phyloP scores from a whole-genome alignment of 1,140 invertebrate genomes.

The Achatina immaculata region DNA sequence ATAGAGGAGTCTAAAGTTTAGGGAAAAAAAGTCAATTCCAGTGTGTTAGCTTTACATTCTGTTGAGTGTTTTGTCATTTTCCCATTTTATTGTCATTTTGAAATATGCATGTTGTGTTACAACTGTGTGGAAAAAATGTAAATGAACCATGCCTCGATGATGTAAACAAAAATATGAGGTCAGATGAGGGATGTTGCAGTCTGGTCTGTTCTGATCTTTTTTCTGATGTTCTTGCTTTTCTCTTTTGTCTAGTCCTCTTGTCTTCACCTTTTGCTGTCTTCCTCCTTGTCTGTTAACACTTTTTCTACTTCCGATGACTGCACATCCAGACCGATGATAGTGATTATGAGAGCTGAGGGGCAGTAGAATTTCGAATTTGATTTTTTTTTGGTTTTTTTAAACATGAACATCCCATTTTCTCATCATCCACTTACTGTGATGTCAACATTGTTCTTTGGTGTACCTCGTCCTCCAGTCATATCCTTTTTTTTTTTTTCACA shows the following conservation, averaged over 20 bases:
- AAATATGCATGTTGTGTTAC: too few species aligned
- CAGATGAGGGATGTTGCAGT: neutral
- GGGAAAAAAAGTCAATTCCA: too few species aligned
- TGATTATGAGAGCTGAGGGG: conserved; percentile 36
- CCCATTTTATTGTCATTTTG: too few species aligned
- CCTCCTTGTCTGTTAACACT: neutral
- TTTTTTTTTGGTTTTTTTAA: too few species aligned
- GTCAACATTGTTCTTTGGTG: too few species aligned
- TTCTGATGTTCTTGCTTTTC: neutral
- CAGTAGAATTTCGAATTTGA: neutral
- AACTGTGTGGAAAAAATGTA: neutral
- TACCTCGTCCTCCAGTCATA: too few species aligned
- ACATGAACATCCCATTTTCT: too few species aligned
- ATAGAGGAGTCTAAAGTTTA: too few species aligned
- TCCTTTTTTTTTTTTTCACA: too few species aligned
- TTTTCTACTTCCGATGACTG: conserved; percentile 6
- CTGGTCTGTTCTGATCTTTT: neutral
- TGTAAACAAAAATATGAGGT: conserved; percentile 20
- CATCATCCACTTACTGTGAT: too few species aligned
- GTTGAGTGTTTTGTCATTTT: too few species aligned
- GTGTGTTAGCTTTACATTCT: too few species aligned
- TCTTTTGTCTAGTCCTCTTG: neutral
- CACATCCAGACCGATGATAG: conserved; percentile 21
- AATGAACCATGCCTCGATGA: neutral
- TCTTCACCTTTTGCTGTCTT: neutral